Percentiles rank a stretch among this genome's conserved stretches.
Conservation (phyloP, 1,140 invertebrate genomes). For the Brachionus plicatilis region DNA sequence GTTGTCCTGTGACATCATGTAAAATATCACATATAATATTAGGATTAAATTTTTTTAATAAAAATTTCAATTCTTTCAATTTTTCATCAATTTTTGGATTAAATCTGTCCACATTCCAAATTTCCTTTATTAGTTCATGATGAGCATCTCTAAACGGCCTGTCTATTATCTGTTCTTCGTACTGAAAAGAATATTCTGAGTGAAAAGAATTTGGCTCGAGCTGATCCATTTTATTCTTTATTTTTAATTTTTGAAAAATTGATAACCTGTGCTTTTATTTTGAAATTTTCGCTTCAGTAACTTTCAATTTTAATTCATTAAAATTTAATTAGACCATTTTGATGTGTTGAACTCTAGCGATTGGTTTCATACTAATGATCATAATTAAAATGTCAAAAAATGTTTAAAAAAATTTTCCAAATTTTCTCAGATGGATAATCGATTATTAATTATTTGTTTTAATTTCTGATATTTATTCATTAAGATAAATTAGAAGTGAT, state of each 20-base stretch:
- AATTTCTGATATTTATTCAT: too few relatives aligned
- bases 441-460: background rate
- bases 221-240: background rate
- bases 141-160: constrained; percentile 38
- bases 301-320: background rate
- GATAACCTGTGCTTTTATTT: background rate
- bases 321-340: constrained; percentile 31
- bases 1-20: constrained; percentile 32
- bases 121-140: constrained; percentile 37
- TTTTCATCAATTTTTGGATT: constrained; percentile 29
- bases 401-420: background rate
- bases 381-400: background rate
- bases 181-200: background rate
- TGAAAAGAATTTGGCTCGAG: background rate
- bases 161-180: constrained; percentile 1
- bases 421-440: background rate
- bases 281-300: constrained; percentile 1
- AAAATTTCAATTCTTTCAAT: background rate
- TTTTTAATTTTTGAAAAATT: background rate
- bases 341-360: background rate
- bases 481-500: too few relatives aligned
- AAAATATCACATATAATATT: constrained; percentile 39
- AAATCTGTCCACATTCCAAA: constrained; percentile 39
- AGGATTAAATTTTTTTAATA: constrained; percentile 30
- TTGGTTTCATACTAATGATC: background rate